phyloP scores from a whole-genome alignment of 2,797 vertebrate genomes.

The Glossophaga mutica region DNA sequence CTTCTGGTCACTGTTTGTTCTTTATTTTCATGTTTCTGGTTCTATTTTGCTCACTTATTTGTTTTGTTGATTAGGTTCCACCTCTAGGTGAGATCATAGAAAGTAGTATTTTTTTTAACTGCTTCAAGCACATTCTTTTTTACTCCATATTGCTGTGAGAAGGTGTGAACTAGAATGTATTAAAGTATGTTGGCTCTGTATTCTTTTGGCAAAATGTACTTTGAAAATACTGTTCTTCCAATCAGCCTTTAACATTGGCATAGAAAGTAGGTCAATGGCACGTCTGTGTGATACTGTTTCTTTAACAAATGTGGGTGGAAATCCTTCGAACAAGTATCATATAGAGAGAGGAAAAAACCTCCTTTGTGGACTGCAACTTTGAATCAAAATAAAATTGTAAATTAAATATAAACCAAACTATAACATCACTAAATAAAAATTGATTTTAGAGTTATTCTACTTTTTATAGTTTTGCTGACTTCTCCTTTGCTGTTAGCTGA shows the following conservation, averaged over 20 bases:
- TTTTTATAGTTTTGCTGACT: slow-evolving; percentile 17
- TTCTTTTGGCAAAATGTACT: slow-evolving; percentile 59
- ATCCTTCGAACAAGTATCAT: background rate
- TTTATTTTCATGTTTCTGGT: too few relatives aligned
- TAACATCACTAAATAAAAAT: background rate
- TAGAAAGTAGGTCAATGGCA: slow-evolving; percentile 47
- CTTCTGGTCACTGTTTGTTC: too few relatives aligned
- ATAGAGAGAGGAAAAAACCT: background rate
- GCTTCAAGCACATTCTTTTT: slow-evolving; percentile 24
- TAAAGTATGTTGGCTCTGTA: slow-evolving; percentile 54
- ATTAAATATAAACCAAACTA: background rate
- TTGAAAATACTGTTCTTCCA: slow-evolving; percentile 47
- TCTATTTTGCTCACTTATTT: too few relatives aligned
- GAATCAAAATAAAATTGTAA: slow-evolving; percentile 43
- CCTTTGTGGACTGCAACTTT: background rate
- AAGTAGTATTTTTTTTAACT: background rate
- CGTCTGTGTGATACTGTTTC: background rate
- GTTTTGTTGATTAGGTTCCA: too few relatives aligned
- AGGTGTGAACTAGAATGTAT: slow-evolving; percentile 55
- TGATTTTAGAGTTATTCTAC: background rate
- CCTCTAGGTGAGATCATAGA: too few relatives aligned
- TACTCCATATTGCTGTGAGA: slow-evolving; percentile 36
- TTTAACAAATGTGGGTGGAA: background rate
- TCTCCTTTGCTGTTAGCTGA: slow-evolving; percentile 6
- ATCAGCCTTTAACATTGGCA: slow-evolving; percentile 11